Evolutionary conservation across 2,888 invertebrate genomes (phyloP), one percentile per base, ranked within the genome.

Genomic region (Hydraecia micacea): DNA sequence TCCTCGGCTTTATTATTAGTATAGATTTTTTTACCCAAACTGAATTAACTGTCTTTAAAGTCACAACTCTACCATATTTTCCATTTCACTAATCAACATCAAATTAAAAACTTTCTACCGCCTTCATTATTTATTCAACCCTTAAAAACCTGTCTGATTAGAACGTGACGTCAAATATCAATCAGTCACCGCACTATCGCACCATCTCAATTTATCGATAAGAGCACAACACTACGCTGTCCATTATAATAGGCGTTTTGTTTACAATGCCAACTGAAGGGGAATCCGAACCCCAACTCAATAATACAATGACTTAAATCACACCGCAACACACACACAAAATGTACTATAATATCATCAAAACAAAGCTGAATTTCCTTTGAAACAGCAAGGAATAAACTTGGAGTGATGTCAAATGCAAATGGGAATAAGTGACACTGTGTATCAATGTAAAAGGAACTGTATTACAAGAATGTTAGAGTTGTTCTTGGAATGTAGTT

Each of bases 171-270:
- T 80, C 78, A 85, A 72, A 81, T 81, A 86, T 84, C 87, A 70
- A 85, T 85, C 80, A 78, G 75, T 70, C 67, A 75, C 71, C 75
- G 39, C 85, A 77, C 77, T 87, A 89, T 87, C 88, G 70, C 77
- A 32, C 80, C 46, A 86, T 89, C 79, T 80, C 77, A 84, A 76
- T 88, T 77, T 86, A 91, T 92, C 91, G 91, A 91, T 86, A 87
- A 77, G 52, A 36, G 75, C 86, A 80, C 94, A 92, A 85, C 95
- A 89, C 95, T 95, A 94, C 68, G 91, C 91, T 92, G 92, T 93
- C 92, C 94, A 95, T 96, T 96, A 95, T 95, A 95, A 95, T 95
- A 95, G 96, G 95, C 96, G 96, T 96, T 96, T 96, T 96, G 96
- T 96, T 96, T 96, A 96, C 96, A 95, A 94, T 94, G 91, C 93